Evolutionary conservation across 2,888 invertebrate species (phyloP).

Genomic region (Altica lythri): DNA sequence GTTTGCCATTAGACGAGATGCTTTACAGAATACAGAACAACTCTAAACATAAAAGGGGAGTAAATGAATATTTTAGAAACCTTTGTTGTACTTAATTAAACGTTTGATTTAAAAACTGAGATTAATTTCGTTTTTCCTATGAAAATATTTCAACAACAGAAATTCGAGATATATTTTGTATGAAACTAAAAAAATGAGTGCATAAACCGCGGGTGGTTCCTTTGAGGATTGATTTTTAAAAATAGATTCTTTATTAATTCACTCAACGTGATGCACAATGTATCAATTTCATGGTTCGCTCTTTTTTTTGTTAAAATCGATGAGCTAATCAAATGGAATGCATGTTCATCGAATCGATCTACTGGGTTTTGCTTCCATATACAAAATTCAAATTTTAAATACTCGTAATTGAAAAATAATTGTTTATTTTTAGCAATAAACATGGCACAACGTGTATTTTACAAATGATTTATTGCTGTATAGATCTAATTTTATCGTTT

Average conservation of each 20-base stretch:
- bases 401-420: constrained; percentile 3
- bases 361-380: not conserved
- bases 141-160: too few species aligned
- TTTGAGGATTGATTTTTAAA: constrained; percentile 13
- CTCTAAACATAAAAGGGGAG: too few species aligned
- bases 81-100: too few species aligned
- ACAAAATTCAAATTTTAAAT: not conserved
- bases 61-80: too few species aligned
- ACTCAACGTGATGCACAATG: constrained; percentile 17
- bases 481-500: too few species aligned
- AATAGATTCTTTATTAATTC: constrained; percentile 19
- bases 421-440: constrained; percentile 1
- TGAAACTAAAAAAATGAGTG: not conserved
- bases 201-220: not conserved
- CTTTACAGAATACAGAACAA: too few species aligned
- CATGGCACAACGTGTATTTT: not conserved
- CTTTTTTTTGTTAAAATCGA: constrained; percentile 17
- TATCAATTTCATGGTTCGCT: constrained; percentile 18
- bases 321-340: constrained; percentile 19
- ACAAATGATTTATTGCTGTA: not conserved
- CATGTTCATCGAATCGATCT: constrained; percentile 7
- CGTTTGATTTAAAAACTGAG: too few species aligned
- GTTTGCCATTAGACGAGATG: too few species aligned
- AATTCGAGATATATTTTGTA: too few species aligned
- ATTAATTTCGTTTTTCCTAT: too few species aligned